phyloP scores from a whole-genome alignment of 2,888 invertebrate species.

The Melieria omissa region DNA sequence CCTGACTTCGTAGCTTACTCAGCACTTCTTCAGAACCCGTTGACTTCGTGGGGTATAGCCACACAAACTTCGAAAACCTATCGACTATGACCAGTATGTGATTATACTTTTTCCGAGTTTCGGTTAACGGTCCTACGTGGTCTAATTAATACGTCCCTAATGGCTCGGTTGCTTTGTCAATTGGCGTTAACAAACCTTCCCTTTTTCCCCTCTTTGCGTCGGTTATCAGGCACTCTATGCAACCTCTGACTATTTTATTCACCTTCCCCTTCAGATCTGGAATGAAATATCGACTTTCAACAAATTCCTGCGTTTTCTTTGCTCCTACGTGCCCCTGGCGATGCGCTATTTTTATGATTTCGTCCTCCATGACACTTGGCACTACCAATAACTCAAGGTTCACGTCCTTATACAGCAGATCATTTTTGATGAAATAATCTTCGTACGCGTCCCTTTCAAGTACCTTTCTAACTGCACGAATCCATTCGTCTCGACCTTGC shows the following conservation, averaged over 20 bases:
- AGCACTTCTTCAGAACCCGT: neutral
- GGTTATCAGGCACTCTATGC: neutral
- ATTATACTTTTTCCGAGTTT: constrained; percentile 7
- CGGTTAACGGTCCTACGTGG: constrained; percentile 9
- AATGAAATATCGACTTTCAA: constrained; percentile 27
- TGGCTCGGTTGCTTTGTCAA: constrained; percentile 14
- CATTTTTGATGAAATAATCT: constrained; percentile 2
- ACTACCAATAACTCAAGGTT: constrained; percentile 6
- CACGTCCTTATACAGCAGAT: constrained; percentile 5
- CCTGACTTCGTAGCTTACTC: neutral
- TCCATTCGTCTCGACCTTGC: constrained; percentile 23
- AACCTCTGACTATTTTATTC: neutral
- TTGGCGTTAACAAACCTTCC: constrained; percentile 14
- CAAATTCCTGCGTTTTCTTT: constrained; percentile 5
- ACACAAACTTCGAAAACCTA: constrained; percentile 12
- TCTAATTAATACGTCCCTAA: neutral
- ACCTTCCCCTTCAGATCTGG: neutral
- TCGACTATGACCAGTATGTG: constrained; percentile 6
- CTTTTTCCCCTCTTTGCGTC: neutral
- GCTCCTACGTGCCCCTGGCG: constrained; percentile 42
- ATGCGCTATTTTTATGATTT: constrained; percentile 58
- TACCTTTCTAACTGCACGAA: constrained; percentile 32
- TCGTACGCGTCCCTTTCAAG: constrained; percentile 1
- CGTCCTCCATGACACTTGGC: constrained; percentile 10
- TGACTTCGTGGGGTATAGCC: constrained; percentile 14